Conservation (phyloP, 2,888 invertebrate species). For the Xylota segnis region DNA sequence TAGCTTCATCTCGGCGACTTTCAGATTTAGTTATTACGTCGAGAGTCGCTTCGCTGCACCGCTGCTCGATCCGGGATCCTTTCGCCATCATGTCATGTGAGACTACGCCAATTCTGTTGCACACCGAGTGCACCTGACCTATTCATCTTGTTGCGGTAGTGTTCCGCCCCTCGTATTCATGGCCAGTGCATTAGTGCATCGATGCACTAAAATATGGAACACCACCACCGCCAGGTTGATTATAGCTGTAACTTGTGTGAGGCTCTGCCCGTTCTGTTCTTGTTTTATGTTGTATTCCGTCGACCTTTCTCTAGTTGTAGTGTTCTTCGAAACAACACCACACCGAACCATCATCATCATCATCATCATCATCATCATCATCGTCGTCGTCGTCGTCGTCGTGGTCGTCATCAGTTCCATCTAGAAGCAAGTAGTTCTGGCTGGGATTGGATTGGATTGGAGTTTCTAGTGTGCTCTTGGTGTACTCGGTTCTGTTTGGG, state of each 20-base stretch:
- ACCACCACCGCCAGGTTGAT: slow-evolving; percentile 70
- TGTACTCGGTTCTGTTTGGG: slow-evolving; percentile 59
- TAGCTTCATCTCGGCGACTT: slow-evolving; percentile 69
- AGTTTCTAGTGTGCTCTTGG: slow-evolving; percentile 42
- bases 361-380: slow-evolving; percentile 22
- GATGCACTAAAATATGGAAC: slow-evolving; percentile 58
- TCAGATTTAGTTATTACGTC: slow-evolving; percentile 75
- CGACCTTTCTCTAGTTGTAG: slow-evolving; percentile 59
- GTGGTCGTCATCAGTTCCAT: slow-evolving; percentile 37
- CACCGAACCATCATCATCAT: slow-evolving; percentile 23
- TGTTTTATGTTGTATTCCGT: slow-evolving; percentile 60
- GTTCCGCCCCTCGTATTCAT: slow-evolving; percentile 75
- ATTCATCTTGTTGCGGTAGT: slow-evolving; percentile 34
- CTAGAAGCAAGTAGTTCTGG: slow-evolving; percentile 14
- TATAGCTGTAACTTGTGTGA: slow-evolving; percentile 66
- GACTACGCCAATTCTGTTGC: slow-evolving; percentile 39
- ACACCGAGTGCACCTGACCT: slow-evolving; percentile 71
- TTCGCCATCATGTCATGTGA: slow-evolving; percentile 73
- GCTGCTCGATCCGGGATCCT: slow-evolving; percentile 59
- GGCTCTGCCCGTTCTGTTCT: slow-evolving; percentile 44
- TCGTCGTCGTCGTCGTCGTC: not conserved
- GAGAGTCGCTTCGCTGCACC: slow-evolving; percentile 52
- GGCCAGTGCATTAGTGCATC: slow-evolving; percentile 62
- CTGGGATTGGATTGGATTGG: slow-evolving; percentile 59
- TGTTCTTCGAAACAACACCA: slow-evolving; percentile 43